Conservation (phyloP, 2,797 vertebrate genomes). For the Xiphorhynchus erythropygius region DNA sequence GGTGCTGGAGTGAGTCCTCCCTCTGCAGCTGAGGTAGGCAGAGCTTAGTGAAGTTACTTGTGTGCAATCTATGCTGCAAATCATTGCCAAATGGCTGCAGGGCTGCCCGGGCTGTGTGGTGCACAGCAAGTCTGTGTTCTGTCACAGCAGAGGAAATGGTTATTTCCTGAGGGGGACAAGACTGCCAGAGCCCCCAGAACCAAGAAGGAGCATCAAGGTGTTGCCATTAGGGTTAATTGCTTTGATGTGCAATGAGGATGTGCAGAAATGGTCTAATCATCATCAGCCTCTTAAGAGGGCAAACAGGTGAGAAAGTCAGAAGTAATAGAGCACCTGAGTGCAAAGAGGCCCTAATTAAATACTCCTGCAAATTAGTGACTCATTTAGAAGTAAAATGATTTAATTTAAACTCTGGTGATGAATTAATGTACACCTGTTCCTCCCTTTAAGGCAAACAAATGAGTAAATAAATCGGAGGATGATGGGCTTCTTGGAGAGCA, state of each 20-base stretch:
- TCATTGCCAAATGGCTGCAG: slow-evolving; percentile 6
- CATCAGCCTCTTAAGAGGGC: slow-evolving; percentile 59
- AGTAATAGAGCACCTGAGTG: slow-evolving; percentile 69
- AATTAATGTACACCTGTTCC: slow-evolving; percentile 75
- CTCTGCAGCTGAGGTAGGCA: neutral
- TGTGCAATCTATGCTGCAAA: fast-evolving
- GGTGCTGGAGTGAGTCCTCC: neutral
- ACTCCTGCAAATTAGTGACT: slow-evolving; percentile 68
- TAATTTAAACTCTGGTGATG: slow-evolving; percentile 68
- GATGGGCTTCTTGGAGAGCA: neutral
- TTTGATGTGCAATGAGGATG: slow-evolving; percentile 43
- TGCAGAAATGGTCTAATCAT: slow-evolving; percentile 56
- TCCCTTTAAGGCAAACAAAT: slow-evolving; percentile 64
- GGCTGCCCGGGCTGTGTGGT: neutral
- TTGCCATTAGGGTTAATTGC: slow-evolving; percentile 62
- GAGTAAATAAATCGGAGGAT: slow-evolving; percentile 54
- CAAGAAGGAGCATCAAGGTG: neutral
- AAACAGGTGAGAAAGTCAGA: slow-evolving; percentile 71
- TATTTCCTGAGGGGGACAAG: neutral
- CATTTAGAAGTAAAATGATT: slow-evolving; percentile 76
- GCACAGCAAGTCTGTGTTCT: neutral
- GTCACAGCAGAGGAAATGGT: neutral
- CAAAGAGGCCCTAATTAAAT: slow-evolving; percentile 73
- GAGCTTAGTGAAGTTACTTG: neutral
- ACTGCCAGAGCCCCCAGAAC: slow-evolving; percentile 6